Conservation (phyloP, 1,140 invertebrate genomes). For the Uloborus diversus region DNA sequence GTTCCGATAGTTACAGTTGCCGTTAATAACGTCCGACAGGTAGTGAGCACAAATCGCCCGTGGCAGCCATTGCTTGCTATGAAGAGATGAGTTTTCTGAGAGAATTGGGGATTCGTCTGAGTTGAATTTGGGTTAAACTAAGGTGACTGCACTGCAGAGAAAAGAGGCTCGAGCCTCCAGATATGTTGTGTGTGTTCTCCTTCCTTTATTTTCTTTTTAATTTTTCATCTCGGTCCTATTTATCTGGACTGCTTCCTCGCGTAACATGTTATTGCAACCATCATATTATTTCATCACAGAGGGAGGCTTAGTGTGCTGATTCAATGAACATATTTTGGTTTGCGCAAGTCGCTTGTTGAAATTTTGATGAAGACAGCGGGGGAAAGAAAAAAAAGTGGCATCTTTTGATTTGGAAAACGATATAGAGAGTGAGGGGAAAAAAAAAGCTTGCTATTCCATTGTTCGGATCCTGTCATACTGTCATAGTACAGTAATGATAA, state of each 20-base stretch:
- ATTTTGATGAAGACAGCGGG: not conserved
- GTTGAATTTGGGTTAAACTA: constrained; percentile 38
- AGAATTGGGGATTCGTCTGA: not conserved
- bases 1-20: too few relatives aligned
- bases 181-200: constrained; percentile 1
- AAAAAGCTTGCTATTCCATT: too few relatives aligned
- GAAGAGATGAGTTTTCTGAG: not conserved
- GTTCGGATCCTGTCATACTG: too few relatives aligned
- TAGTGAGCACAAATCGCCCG: not conserved
- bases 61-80: not conserved
- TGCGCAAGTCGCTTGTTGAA: not conserved
- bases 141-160: constrained; percentile 27
- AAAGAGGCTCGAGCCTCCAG: constrained; percentile 33
- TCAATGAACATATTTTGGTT: too few relatives aligned
- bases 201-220: not conserved
- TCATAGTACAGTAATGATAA: too few relatives aligned
- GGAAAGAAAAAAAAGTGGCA: too few relatives aligned
- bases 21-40: not conserved
- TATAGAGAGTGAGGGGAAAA: too few relatives aligned
- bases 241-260: not conserved
- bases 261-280: constrained; percentile 11
- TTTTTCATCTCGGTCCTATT: not conserved
- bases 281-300: not conserved
- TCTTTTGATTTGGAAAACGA: too few relatives aligned
- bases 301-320: too few relatives aligned